phyloP scores from a whole-genome alignment of 2,888 invertebrate species.

The Athrips mouffetella region DNA sequence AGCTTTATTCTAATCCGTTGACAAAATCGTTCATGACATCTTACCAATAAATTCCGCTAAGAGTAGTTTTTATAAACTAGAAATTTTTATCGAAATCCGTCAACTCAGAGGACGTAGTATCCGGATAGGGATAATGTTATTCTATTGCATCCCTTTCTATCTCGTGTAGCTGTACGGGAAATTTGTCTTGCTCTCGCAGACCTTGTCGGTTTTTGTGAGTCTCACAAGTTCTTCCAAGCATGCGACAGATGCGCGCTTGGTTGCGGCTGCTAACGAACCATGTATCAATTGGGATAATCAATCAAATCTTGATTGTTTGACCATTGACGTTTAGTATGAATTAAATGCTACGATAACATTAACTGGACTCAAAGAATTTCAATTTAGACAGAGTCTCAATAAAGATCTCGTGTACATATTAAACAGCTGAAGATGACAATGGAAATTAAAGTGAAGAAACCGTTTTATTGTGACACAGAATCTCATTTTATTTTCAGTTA shows the following conservation, averaged over 20 bases:
- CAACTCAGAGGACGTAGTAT: constrained; percentile 50
- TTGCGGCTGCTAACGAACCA: constrained; percentile 71
- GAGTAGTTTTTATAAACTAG: constrained; percentile 36
- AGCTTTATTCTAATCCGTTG: constrained; percentile 21
- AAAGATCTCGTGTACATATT: too few species aligned
- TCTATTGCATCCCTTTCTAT: constrained; percentile 42
- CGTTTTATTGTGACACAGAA: too few species aligned
- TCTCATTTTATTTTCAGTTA: too few species aligned
- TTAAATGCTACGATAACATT: constrained; percentile 28
- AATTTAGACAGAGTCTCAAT: neutral
- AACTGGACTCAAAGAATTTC: neutral
- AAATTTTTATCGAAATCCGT: constrained; percentile 47
- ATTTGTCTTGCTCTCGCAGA: constrained; percentile 48
- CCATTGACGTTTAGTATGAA: constrained; percentile 50
- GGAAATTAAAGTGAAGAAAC: too few species aligned
- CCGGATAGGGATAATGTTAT: constrained; percentile 47
- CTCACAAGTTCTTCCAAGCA: constrained; percentile 68
- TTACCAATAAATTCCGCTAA: constrained; percentile 37
- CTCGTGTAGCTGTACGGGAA: constrained; percentile 29
- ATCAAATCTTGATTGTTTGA: constrained; percentile 73
- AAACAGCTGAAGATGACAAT: too few species aligned
- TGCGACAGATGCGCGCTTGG: constrained; percentile 76
- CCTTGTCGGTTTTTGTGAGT: constrained; percentile 68
- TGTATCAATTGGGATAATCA: constrained; percentile 72
- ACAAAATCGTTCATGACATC: constrained; percentile 37